A percentile compares a stretch with the other conserved stretches of the same genome.
These are phyloP conservation scores for Mnemiopsis leidyi DNA, from an alignment of 37 sponge, comb jelly and placozoan species.

Conservation along the genomic window DNA sequence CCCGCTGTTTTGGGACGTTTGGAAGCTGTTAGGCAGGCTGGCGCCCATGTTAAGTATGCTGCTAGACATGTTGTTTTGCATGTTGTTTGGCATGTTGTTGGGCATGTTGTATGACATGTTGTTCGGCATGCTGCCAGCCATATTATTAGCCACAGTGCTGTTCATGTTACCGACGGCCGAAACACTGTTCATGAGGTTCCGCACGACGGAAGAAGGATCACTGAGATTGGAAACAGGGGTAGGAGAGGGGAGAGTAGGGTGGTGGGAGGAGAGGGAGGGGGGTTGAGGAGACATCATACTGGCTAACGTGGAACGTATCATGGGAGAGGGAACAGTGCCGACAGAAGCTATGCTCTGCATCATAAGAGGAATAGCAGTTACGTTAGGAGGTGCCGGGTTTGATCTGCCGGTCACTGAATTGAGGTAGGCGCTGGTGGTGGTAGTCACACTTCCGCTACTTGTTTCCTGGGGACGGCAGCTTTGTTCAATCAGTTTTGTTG, in stretches of 20 bases:
- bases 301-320: neutral
- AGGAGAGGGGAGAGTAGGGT: neutral
- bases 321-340: neutral
- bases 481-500: too few relatives aligned
- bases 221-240: conserved; percentile 23
- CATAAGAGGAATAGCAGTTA: neutral
- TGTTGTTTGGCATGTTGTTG: neutral
- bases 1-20: neutral
- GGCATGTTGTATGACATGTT: neutral
- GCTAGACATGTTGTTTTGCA: neutral
- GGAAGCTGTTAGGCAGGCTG: neutral
- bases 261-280: neutral
- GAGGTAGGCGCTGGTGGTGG: neutral
- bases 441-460: neutral
- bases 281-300: neutral
- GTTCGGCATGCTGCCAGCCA: neutral
- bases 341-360: neutral
- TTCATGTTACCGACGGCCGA: neutral
- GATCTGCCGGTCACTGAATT: neutral
- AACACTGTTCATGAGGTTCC: neutral
- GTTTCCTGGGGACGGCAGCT: neutral
- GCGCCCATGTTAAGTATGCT: neutral
- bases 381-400: conserved; percentile 8
- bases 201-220: conserved; percentile 23
- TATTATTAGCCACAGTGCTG: conserved; percentile 9